These are phyloP conservation scores for Leucosticte australis DNA, from an alignment of 2,113 vertebrate genomes.

Conservation along the genomic window DNA sequence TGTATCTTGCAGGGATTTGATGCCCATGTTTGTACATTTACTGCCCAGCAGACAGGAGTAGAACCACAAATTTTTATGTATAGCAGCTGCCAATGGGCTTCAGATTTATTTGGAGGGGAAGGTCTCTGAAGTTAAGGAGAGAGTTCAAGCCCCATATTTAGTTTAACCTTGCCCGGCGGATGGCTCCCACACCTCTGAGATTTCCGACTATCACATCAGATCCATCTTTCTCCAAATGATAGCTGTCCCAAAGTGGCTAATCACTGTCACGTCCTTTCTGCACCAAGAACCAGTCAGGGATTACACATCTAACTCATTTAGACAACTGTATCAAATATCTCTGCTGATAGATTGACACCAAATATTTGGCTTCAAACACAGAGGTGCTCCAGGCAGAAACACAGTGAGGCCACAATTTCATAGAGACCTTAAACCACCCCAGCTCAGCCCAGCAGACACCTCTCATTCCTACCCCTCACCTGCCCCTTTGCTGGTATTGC, in stretches of 20 bases:
- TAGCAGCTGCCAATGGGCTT: neutral
- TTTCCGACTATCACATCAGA: neutral
- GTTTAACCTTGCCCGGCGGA: neutral
- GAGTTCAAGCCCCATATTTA: neutral
- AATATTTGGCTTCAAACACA: neutral
- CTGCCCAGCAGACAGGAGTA: neutral
- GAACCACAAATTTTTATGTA: neutral
- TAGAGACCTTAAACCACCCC: neutral
- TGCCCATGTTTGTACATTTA: neutral
- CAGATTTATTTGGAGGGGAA: neutral
- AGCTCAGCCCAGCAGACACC: neutral
- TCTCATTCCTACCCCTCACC: neutral
- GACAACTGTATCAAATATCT: neutral
- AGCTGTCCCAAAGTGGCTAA: neutral
- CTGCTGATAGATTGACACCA: neutral
- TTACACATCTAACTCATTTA: neutral
- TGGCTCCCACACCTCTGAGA: neutral
- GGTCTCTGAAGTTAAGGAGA: neutral
- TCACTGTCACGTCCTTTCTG: neutral
- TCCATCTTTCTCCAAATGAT: neutral
- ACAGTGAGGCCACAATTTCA: neutral
- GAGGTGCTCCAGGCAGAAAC: neutral
- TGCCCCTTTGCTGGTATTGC: neutral
- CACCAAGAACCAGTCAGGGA: neutral
- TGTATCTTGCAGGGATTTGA: neutral